phyloP scores from a whole-genome alignment of 2,113 vertebrate species.

The Dasyurus viverrinus region DNA sequence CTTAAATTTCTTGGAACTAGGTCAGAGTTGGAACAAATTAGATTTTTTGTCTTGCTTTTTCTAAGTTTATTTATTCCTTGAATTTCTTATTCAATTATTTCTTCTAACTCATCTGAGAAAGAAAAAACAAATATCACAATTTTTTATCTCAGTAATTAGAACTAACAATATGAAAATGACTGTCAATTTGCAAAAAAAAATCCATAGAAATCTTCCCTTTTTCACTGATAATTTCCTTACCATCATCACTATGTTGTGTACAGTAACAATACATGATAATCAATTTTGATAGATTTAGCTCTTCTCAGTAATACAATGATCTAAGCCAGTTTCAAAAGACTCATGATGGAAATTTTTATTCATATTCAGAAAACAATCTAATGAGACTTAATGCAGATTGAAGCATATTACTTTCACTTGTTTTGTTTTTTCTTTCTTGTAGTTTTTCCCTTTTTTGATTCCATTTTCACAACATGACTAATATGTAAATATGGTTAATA shows the following conservation, averaged over 20 bases:
- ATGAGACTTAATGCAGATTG: too few relatives aligned
- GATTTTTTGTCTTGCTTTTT: conserved; percentile 25
- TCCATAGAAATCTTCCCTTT: conserved; percentile 60
- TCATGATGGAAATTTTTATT: too few relatives aligned
- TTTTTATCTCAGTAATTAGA: not conserved
- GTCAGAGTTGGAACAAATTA: conserved; percentile 42
- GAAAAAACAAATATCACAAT: not conserved
- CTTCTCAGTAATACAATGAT: too few relatives aligned
- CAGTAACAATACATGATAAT: too few relatives aligned
- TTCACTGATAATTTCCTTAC: conserved; percentile 10
- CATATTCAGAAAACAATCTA: too few relatives aligned
- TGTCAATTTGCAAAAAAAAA: conserved; percentile 52
- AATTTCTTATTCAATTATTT: conserved; percentile 30
- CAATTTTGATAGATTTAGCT: too few relatives aligned
- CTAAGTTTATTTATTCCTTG: conserved; percentile 29
- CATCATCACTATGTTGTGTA: not conserved
- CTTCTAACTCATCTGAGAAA: not conserved
- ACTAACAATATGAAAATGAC: conserved; percentile 31
- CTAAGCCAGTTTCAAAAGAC: too few relatives aligned
- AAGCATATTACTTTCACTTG: too few relatives aligned
- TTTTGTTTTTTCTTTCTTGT: too few relatives aligned
- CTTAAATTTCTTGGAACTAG: conserved; percentile 31
- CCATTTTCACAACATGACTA: too few relatives aligned
- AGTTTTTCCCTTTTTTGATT: too few relatives aligned
- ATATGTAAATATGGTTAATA: too few relatives aligned